Percentiles rank a stretch among this genome's conserved stretches.
Evolutionary conservation across 2,797 vertebrate species (phyloP).

Genomic region (Avahi laniger): DNA sequence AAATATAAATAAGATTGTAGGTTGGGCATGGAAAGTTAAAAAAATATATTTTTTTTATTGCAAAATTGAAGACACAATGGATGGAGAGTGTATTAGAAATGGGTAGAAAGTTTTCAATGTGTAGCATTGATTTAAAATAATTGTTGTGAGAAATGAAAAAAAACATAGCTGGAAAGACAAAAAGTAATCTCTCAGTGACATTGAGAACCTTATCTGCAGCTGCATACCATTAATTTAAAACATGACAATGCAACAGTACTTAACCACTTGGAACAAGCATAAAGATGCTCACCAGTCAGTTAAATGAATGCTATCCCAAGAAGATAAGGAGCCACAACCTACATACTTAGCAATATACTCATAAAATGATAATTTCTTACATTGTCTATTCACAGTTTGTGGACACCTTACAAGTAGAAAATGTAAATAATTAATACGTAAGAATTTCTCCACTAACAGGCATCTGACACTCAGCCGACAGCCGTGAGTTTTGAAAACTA

Average conservation of each 20-base stretch:
- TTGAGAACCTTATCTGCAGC: not conserved
- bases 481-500: not conserved
- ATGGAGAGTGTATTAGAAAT: not conserved
- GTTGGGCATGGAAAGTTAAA: not conserved
- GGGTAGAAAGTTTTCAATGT: not conserved
- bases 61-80: not conserved
- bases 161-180: not conserved
- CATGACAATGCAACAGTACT: not conserved
- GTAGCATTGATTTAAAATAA: not conserved
- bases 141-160: not conserved
- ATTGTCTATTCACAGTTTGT: not conserved
- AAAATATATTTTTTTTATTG: not conserved
- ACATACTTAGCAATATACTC: not conserved
- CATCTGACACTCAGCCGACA: not conserved
- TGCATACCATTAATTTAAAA: not conserved
- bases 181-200: not conserved
- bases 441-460: not conserved
- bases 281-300: not conserved
- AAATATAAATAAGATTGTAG: not conserved
- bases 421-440: not conserved
- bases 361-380: not conserved
- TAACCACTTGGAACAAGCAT: not conserved
- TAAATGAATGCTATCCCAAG: not conserved
- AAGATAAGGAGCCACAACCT: not conserved
- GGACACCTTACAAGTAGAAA: not conserved